Evolutionary conservation across 2,888 invertebrate genomes (phyloP), one percentile per base, ranked within the genome.

Genomic region (Cybosia mesomella): DNA sequence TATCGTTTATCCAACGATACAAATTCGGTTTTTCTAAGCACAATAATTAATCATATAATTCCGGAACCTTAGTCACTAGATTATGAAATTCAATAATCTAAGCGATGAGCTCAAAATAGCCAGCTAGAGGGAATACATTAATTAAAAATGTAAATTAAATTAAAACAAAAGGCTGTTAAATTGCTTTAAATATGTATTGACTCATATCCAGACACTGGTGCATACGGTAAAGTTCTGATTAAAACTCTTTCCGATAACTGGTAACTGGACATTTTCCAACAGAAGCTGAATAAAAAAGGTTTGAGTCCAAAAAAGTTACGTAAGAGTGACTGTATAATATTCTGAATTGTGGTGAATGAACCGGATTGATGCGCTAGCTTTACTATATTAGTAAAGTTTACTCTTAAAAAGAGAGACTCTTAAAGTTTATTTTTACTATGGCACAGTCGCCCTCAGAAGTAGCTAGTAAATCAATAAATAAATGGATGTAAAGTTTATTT

Each of bases 241-340:
- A 81, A 77, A 84, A 79, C 79, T 77, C 76, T 80, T 81, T 73
- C 83, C 83, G 81, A 84, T 85, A 83, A 77, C 73, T 73, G 74
- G 75, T 70, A 75, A 81, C 88, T 86, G 89, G 89, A 87, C 87
- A 83, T 85, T 84, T 86, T 89, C 88, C 88, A 89, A 85, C 84
- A 74, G 73, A 67, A 77, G 74, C 87, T 91, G 91, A 91, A 91
- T 91, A 91, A 91, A 91, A 91, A 85, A 85, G 78, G 77, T 81
- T 81, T 76, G 77, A 77, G 82, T 72, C 70, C 66, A 78, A 78
- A 78, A 74, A 79, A 77, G 75, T 74, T 70, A 15, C 15, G 76
- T 74, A 76, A 71, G 74, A 70, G 71, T 60, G 68, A 39, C 49
- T 63, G 59, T 58, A 68, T 62, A 76, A 49, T 28, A 21, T 43